Base-by-base conservation (phyloP, 2,888 invertebrate species). In the Diplolepis rosae region DNA sequence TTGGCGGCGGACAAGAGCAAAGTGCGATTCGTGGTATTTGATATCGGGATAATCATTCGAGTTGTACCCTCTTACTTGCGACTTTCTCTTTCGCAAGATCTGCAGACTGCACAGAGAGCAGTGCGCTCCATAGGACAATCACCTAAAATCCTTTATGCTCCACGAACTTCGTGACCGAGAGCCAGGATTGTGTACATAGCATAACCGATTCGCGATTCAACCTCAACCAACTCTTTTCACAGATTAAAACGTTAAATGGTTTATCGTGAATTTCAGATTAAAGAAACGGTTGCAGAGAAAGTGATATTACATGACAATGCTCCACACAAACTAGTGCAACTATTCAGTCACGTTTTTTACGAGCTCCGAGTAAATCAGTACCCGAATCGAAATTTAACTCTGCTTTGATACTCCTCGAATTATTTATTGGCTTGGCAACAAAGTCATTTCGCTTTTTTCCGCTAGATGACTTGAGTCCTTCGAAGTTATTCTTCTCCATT, bases 11-110 rank as follows among this genome's bases (percentile, higher is more conserved):
- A 72, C 72, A 72, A 78, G 78, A 78, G 82, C 83, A 85, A 86
- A 87, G 87, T 87, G 87, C 87, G 84, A 85, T 87, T 85, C 85
- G 85, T 86, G 88, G 85, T 88, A 87, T 88, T 88, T 84, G 88
- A 87, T 88, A 88, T 87, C 88, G 82, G 86, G 85, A 86, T 87
- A 87, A 88, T 88, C 88, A 84, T 82, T 81, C 76, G 78, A 73
- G 74, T 72, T 76, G 76, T 76, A 75, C 76, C 70, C 78, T 73
- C 76, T 71, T 75, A 76, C 71, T 72, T 70, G 75, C 68, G 73
- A 77, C 77, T 80, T 79, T 79, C 77, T 79, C 77, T 77, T 80
- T 80, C 75, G 76, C 68, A 77, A 77, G 77, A 77, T 74, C 72
- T 71, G 68, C 75, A 65, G 71, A 50, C 66, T 66, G 72, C 71